These are phyloP conservation scores for Centrocercus urophasianus DNA, from an alignment of 2,113 vertebrate genomes.

Conservation along the genomic window DNA sequence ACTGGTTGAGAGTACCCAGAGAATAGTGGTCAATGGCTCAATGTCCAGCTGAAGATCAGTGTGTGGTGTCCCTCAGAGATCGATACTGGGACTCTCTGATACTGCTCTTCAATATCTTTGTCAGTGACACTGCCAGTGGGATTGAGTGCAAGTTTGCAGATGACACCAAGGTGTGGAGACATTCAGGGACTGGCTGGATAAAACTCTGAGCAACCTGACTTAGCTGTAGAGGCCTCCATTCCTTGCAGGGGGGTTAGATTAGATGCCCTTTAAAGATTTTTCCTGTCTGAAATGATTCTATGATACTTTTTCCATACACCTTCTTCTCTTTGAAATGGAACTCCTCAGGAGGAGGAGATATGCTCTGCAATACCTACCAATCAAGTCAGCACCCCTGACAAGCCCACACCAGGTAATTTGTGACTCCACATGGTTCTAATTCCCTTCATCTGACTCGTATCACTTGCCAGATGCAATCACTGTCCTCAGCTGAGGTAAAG, in stretches of 20 bases:
- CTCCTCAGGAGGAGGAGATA: background rate
- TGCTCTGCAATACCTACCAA: background rate
- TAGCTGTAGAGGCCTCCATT: too few species aligned
- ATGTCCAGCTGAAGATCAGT: too few species aligned
- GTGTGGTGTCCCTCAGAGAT: too few species aligned
- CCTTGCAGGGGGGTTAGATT: background rate
- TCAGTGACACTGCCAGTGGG: too few species aligned
- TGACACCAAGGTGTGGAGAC: too few species aligned
- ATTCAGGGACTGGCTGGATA: too few species aligned
- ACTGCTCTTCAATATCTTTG: too few species aligned
- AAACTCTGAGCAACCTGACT: too few species aligned
- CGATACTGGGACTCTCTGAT: too few species aligned
- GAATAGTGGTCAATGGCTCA: too few species aligned
- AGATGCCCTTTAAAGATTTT: background rate
- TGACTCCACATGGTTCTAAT: background rate
- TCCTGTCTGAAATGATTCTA: background rate
- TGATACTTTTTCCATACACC: background rate
- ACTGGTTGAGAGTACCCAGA: too few species aligned
- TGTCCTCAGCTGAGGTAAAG: background rate
- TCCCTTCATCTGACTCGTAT: background rate
- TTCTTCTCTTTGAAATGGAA: background rate
- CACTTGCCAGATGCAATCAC: accelerated
- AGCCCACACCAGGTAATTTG: background rate
- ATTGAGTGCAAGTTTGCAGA: too few species aligned
- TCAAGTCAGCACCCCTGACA: background rate